A percentile compares a stretch with the other conserved stretches of the same genome.
phyloP scores from a whole-genome alignment of 2,113 vertebrate genomes.

The Spea bombifrons region DNA sequence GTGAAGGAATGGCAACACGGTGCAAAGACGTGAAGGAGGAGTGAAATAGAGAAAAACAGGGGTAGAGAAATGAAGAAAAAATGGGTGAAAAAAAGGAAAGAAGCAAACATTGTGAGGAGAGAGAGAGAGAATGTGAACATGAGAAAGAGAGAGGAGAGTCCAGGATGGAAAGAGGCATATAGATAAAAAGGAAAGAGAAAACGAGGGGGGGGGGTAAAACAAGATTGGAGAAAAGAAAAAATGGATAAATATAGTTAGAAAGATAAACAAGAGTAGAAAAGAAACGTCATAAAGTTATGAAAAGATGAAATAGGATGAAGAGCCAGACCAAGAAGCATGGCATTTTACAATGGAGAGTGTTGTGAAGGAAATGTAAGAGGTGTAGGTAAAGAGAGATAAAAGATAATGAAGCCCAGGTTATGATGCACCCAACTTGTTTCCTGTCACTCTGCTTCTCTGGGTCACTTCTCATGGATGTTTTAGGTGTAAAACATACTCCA shows the following conservation, averaged over 20 bases:
- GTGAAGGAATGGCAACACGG: slow-evolving; percentile 47
- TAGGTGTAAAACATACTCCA: background rate
- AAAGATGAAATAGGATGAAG: background rate
- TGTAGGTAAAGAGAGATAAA: slow-evolving; percentile 42
- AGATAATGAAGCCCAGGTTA: slow-evolving; percentile 46
- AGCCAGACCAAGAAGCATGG: slow-evolving; percentile 1
- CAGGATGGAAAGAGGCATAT: slow-evolving; percentile 9
- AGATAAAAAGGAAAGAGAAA: slow-evolving; percentile 10
- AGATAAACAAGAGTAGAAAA: background rate
- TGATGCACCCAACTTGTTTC: slow-evolving; percentile 5
- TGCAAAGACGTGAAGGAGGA: slow-evolving; percentile 25
- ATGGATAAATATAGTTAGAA: background rate
- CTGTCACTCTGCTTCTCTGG: slow-evolving; percentile 7
- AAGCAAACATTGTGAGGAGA: no score
- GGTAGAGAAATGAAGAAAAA: background rate
- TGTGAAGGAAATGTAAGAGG: slow-evolving; percentile 35
- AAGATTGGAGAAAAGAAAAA: background rate
- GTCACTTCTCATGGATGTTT: background rate
- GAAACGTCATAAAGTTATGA: no score
- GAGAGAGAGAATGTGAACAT: background rate
- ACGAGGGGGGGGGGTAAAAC: background rate
- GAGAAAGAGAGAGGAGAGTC: background rate
- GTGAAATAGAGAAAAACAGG: slow-evolving; percentile 13
- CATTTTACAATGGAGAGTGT: slow-evolving; percentile 21
- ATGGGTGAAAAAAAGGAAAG: background rate